Evolutionary conservation across 2,797 vertebrate genomes (phyloP).

Genomic region (Centropyge bicolor): DNA sequence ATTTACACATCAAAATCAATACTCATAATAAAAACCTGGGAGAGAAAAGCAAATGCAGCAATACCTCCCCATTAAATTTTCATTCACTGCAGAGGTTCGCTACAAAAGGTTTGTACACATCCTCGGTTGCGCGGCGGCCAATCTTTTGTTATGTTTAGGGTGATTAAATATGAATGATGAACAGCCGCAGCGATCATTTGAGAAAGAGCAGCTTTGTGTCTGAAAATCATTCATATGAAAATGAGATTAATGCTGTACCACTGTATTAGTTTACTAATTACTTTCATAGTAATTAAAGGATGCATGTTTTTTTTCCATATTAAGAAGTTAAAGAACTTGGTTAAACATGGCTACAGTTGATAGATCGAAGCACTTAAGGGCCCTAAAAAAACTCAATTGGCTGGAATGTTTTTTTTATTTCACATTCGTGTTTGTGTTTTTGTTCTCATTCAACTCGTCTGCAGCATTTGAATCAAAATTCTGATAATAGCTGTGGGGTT

Average conservation of each 20-base stretch:
- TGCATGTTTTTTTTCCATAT: neutral
- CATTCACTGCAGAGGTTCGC: constrained; percentile 22
- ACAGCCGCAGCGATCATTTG: neutral
- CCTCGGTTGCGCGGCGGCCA: neutral
- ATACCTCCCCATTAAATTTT: constrained; percentile 41
- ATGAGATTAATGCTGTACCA: neutral
- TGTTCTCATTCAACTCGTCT: too few species aligned
- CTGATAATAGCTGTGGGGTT: neutral
- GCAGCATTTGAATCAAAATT: too few species aligned
- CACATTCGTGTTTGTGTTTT: too few species aligned
- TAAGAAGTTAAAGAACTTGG: neutral
- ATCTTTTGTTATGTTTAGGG: constrained; percentile 38
- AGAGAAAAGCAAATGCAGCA: constrained; percentile 36
- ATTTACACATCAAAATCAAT: constrained; percentile 59
- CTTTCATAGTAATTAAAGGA: neutral
- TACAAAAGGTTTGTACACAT: constrained; percentile 39
- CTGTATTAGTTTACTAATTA: neutral
- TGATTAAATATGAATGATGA: constrained; percentile 49
- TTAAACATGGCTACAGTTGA: neutral
- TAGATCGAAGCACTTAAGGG: neutral
- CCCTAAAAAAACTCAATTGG: neutral
- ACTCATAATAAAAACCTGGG: constrained; percentile 46
- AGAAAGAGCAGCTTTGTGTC: neutral
- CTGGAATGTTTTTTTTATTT: too few species aligned
- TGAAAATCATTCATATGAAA: neutral